Evolutionary conservation across 2,888 invertebrate genomes (phyloP), one percentile per base, ranked within the genome.

Genomic region (Thymelicus lineola): DNA sequence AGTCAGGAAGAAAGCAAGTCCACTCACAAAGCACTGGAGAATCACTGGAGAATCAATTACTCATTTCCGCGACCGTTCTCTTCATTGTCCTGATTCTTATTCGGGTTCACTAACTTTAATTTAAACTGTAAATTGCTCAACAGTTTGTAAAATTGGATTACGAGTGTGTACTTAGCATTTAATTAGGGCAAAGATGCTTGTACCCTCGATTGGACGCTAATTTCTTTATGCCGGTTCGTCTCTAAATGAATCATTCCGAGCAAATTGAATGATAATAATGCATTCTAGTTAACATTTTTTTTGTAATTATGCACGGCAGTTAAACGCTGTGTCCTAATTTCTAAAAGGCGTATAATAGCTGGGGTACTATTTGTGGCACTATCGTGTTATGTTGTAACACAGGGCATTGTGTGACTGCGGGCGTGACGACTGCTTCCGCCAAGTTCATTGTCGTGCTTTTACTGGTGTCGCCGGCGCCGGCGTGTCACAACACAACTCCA

Each of bases 341-440:
- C 60, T 45, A 61, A 45, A 35, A 58, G 15, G 17, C 53, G 38
- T 0, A 1, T 53, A 53, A 61, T 28, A 67, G 60, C 14, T 12
- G 15, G 1, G 42, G 36, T 60, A 66, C 59, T 48, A 59, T 28
- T 28, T 28, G 28, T 59, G 50, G 10, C 50, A 42, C 59, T 38
- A 50, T 50, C 66, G 60, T 60, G 42, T 67, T 45, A 53, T 60
- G 42, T 67, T 45, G 66, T 50, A 66, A 57, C 79, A 75, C 77
- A 82, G 86, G 86, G 86, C 89, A 89, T 90, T 91, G 91, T 91
- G 90, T 87, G 84, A 72, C 81, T 86, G 84, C 88, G 84, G 86
- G 90, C 93, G 91, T 93, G 93, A 93, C 93, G 85, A 86, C 78
- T 80, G 87, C 85, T 91, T 92, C 92, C 93, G 91, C 86, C 87